Base-by-base conservation (phyloP, 2,888 invertebrate genomes). In the Auanema sp. region DNA sequence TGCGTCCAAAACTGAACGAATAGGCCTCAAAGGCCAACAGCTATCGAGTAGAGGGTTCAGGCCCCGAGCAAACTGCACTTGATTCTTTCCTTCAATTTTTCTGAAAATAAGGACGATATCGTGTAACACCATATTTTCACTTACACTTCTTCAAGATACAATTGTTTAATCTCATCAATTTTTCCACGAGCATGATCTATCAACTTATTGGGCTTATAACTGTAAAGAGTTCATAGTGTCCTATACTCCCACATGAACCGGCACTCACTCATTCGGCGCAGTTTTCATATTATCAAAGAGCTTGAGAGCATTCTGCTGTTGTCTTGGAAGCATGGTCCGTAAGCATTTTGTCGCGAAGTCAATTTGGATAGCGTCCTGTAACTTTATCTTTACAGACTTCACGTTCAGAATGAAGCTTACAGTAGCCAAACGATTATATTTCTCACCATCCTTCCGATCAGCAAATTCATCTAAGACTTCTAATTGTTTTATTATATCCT, bases 291-390 rank as follows among this genome's bases (percentile, higher is more conserved):
- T 69, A 25, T 79, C 81, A 61, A 81, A 81, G 8, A 81, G 64
- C 6, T 60, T 67, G 3, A 81, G 42, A 6, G 77, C 69, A 33
- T 77, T 77, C 40, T 73, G 71, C 55, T 77, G 71, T 54, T 79
- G 80, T 2, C 79, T 58, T 0, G 77, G 71, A 5, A 69, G 55
- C 33, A 80, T 56, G 40, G 67, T 67, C 44, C 68, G 58, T 43
- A 77, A 56, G 54, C 70, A 75, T 63, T 82, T 80, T 18, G 77
- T 56, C 11, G 79, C 71, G 21, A 81, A 60, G 47, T 81, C 81
- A 50, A 80, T 51, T 60, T 81, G 79, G 18, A 78, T 70, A 0
- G 81, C 77, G 60, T 81, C 78, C 79, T 80, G 57, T 51, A 78
- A 53, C 6, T 6, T 16, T 5, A 52, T 21, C 44, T 33, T 3